A percentile compares a stretch with the other conserved stretches of the same genome.
These are phyloP conservation scores for Periphyllus acericola DNA, from an alignment of 2,888 invertebrate genomes.

Conservation along the genomic window DNA sequence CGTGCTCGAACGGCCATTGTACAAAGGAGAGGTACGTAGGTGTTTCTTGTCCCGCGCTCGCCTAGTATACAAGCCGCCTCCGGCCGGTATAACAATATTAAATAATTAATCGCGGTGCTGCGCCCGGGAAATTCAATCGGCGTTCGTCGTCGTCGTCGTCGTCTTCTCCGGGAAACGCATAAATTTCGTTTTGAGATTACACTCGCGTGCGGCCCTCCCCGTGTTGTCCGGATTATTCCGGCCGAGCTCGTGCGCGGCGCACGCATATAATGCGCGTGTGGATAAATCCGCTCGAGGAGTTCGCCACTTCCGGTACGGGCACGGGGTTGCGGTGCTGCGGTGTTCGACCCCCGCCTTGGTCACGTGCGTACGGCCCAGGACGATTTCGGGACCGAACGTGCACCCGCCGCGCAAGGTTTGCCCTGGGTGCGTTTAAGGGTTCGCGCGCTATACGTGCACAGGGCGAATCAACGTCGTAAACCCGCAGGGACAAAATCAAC, in stretches of 20 bases:
- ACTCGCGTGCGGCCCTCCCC: background rate
- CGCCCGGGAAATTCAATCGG: slow-evolving; percentile 23
- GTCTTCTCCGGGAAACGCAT: slow-evolving; percentile 34
- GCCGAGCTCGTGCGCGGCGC: background rate
- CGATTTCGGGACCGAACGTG: background rate
- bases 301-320: background rate
- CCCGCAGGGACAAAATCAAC: background rate
- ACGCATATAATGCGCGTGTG: background rate
- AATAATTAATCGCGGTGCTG: background rate
- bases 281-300: background rate
- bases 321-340: too few relatives aligned
- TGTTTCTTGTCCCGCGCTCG: background rate
- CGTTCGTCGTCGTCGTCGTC: slow-evolving; percentile 35
- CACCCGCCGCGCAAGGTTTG: background rate
- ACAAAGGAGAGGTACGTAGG: background rate
- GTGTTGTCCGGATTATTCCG: background rate
- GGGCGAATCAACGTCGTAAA: background rate
- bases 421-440: background rate
- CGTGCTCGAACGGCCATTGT: background rate
- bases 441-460: background rate
- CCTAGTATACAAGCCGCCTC: background rate
- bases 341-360: background rate
- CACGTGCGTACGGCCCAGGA: background rate
- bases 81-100: slow-evolving; percentile 10
- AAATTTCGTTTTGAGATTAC: slow-evolving; percentile 38